Conservation (phyloP, 2,888 invertebrate species). For the Pammene fasciana region DNA sequence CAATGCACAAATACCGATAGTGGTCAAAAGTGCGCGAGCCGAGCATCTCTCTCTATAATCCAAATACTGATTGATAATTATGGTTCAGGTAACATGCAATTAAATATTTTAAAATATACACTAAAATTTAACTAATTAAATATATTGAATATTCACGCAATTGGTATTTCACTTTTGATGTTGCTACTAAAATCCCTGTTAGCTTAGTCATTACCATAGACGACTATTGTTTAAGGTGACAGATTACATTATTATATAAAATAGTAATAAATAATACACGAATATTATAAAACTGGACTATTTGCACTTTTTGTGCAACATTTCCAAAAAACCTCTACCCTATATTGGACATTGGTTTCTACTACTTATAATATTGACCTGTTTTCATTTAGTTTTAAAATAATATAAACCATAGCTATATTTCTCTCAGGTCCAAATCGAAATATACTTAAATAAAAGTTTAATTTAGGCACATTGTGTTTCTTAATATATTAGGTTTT, state of each 20-base stretch:
- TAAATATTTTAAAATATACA: slow-evolving; percentile 28
- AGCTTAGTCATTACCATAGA: not conserved
- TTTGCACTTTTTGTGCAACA: not conserved
- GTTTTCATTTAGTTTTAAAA: slow-evolving; percentile 2
- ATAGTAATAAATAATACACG: not conserved
- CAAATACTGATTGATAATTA: slow-evolving; percentile 28
- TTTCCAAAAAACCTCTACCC: not conserved
- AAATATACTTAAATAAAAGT: slow-evolving; percentile 14
- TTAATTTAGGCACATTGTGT: slow-evolving; percentile 40
- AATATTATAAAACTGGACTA: not conserved
- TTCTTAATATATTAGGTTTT: slow-evolving; percentile 33
- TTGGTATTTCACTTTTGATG: not conserved
- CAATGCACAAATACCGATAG: not conserved
- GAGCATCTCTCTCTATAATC: slow-evolving; percentile 23
- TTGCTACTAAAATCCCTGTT: not conserved
- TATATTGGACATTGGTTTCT: not conserved
- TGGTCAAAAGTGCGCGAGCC: no score
- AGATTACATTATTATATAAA: not conserved
- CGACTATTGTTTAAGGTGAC: not conserved
- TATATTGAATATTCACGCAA: slow-evolving; percentile 1
- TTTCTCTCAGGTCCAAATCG: not conserved
- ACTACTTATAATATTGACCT: not conserved
- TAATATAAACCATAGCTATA: not conserved
- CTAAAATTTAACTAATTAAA: slow-evolving; percentile 2
- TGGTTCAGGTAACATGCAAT: slow-evolving; percentile 41